phyloP scores from a whole-genome alignment of 2,113 vertebrate genomes.

The Etheostoma cragini region DNA sequence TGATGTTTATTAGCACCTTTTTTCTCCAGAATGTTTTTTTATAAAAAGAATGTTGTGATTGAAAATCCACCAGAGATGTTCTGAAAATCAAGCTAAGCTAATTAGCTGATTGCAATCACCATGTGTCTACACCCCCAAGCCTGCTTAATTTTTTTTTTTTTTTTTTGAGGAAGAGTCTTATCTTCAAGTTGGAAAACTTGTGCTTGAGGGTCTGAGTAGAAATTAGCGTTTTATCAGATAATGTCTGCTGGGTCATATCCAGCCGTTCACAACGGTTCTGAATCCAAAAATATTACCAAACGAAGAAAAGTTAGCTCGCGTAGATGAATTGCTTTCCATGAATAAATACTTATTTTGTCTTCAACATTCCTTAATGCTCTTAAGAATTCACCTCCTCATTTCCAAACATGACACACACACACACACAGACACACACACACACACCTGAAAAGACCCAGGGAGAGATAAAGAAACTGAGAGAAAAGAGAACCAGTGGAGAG shows the following conservation, averaged over 20 bases:
- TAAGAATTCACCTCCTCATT: conserved; percentile 58
- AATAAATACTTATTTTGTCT: conserved; percentile 71
- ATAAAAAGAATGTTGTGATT: conserved; percentile 42
- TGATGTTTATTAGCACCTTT: conserved; percentile 29
- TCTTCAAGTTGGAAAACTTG: conserved; percentile 65
- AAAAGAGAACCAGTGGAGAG: conserved; percentile 43
- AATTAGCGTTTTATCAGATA: conserved; percentile 70
- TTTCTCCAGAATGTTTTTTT: not conserved
- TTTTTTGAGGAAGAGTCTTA: conserved; percentile 57
- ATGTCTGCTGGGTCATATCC: conserved; percentile 64
- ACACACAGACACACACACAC: not conserved
- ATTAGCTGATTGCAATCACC: conserved; percentile 77
- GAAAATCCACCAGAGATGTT: conserved; percentile 66
- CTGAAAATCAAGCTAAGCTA: conserved; percentile 65
- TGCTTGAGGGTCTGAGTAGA: conserved; percentile 63
- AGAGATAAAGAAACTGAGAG: conserved; percentile 68
- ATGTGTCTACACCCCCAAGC: conserved; percentile 59
- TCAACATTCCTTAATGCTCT: conserved; percentile 58
- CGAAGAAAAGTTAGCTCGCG: conserved; percentile 22
- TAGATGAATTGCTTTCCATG: conserved; percentile 42
- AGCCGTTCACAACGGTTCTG: conserved; percentile 38
- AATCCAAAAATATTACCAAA: conserved; percentile 62
- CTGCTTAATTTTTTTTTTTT: conserved; percentile 35
- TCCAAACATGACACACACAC: conserved; percentile 42
- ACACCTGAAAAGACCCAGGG: conserved; percentile 51